A percentile compares a stretch with the other conserved stretches of the same genome.
These are phyloP conservation scores for Andrena trimmerana DNA, from an alignment of 2,888 invertebrate species.

Conservation along the genomic window DNA sequence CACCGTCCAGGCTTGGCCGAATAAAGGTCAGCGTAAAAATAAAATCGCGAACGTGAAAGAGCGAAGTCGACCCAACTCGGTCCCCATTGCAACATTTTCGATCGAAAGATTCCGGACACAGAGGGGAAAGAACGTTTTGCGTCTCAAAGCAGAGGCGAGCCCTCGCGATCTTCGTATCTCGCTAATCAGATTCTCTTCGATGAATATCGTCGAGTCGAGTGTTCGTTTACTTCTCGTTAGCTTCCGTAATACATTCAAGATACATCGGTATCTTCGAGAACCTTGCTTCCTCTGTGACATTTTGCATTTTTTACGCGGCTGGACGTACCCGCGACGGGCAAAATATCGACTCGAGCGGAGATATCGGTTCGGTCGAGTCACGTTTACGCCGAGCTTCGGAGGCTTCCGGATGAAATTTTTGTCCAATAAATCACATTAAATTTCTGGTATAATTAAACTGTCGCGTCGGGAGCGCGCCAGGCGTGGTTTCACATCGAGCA, in stretches of 20 bases:
- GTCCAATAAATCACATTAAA: conserved; percentile 53
- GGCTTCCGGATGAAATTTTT: conserved; percentile 25
- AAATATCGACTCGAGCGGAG: conserved; percentile 39
- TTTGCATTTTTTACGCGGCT: background rate
- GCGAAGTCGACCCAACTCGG: conserved; percentile 23
- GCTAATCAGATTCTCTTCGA: background rate
- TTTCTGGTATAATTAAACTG: conserved; percentile 50
- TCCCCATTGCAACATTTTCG: conserved; percentile 6
- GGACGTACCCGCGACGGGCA: conserved; percentile 9
- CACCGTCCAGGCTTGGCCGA: conserved; percentile 17
- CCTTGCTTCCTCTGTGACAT: background rate
- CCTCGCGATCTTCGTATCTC: background rate
- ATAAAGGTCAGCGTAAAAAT: conserved; percentile 45
- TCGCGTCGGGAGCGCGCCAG: background rate
- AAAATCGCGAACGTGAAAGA: conserved; percentile 21
- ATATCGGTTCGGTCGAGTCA: conserved; percentile 15
- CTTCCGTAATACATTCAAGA: too few species aligned
- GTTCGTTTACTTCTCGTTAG: background rate
- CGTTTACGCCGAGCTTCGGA: conserved; percentile 4
- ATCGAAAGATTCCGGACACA: background rate
- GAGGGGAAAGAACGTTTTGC: background rate
- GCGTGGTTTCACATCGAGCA: conserved; percentile 24
- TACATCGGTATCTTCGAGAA: too few species aligned
- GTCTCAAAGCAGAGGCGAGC: background rate
- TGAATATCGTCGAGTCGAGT: background rate